Evolutionary conservation across 2,113 vertebrate species (phyloP), one percentile per base, ranked within the genome.

Genomic region (Plestiodon gilberti): DNA sequence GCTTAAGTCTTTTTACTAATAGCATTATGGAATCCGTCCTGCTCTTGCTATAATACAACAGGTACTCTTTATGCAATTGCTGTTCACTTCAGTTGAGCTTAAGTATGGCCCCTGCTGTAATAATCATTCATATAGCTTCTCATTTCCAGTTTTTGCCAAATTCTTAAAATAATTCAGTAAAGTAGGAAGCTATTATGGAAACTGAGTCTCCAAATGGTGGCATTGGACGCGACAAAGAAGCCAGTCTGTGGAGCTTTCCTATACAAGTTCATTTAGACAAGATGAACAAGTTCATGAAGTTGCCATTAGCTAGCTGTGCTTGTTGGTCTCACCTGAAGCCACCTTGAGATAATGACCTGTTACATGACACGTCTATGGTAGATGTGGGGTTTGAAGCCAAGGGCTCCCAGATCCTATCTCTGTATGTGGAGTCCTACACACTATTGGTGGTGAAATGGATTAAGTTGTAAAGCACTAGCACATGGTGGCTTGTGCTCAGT

Each of bases 1-100:
- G 52, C 59, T 94, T 84, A 89, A 65, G 88, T 94, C 86, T 93
- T 85, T 81, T 94, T 93, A 52, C 11, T 57, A 90, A 92, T n/a
- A 91, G 89, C 65, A 88, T 95, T 89, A 88, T 78, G 88, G 76
- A 93, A 86, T 82, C 43, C 73, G 84, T 85, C 89, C 67, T 90
- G 84, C 81, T 88, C 40, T 92, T 93, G 87, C 91, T 52, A 65
- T 77, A 55, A 38, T 18, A 35, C n/a, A 85, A 64, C 25, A 81
- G 13, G 38, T 64, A 74, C 8, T 85, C 6, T 77, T 77, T 65
- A 67, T 78, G 57, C 17, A 43, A 18, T 25, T 62, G 33, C 64
- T 20, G 18, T 38, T 83, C 65, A 65, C 55, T 67, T 67, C 62
- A 25, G 35, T 76, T 40, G 14, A 69, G 35, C 70, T 74, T 61